Conservation (phyloP, 1,140 invertebrate genomes). For the Philopotamus ludificatus region DNA sequence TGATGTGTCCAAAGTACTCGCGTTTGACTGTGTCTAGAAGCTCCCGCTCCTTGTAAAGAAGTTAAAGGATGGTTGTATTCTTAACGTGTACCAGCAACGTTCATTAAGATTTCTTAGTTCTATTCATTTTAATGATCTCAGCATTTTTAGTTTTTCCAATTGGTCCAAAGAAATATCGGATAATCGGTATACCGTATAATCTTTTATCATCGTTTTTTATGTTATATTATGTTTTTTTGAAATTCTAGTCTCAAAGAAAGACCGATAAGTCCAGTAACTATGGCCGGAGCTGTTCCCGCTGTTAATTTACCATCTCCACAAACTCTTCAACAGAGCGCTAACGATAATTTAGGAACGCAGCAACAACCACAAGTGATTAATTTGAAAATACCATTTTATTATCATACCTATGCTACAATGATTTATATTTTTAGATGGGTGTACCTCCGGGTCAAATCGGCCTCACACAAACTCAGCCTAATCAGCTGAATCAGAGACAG, state of each 20-base stretch:
- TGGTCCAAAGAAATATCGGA: no score
- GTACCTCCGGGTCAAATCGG: conserved; percentile 1
- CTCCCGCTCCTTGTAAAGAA: no score
- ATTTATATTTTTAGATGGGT: conserved; percentile 28
- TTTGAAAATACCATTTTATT: neutral
- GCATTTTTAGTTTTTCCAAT: no score
- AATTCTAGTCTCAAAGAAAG: conserved; percentile 72
- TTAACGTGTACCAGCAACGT: no score
- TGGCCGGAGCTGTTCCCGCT: conserved; percentile 37
- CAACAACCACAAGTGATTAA: conserved; percentile 40
- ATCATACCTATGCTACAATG: neutral
- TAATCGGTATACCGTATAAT: neutral
- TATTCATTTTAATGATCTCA: no score
- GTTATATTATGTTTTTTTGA: conserved; percentile 43
- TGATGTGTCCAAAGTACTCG: no score
- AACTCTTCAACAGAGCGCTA: conserved; percentile 24
- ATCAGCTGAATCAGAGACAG: conserved; percentile 19
- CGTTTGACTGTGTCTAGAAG: no score
- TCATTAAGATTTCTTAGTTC: no score
- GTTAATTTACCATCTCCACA: conserved; percentile 37
- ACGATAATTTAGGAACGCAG: conserved; percentile 32
- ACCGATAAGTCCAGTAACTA: conserved; percentile 68
- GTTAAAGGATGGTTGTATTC: no score
- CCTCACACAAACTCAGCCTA: conserved; percentile 6
- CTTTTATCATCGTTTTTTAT: conserved; percentile 1